Conservation (phyloP, 2,888 invertebrate species). For the Luperina testacea region DNA sequence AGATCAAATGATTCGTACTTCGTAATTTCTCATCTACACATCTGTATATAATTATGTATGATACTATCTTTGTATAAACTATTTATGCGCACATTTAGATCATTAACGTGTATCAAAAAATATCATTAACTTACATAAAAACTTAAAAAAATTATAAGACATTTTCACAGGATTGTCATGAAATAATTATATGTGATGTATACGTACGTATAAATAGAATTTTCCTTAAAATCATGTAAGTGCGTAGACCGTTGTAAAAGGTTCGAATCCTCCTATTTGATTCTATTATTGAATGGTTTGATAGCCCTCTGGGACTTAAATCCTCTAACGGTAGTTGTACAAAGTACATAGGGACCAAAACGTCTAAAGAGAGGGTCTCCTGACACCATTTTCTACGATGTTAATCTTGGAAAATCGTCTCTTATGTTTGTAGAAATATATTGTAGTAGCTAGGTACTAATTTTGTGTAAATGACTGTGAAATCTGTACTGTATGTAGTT, state of each 20-base stretch:
- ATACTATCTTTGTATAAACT: background rate
- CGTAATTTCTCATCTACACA: background rate
- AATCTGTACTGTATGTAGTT: slow-evolving; percentile 51
- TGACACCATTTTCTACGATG: slow-evolving; percentile 22
- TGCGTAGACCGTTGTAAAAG: background rate
- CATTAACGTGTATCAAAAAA: background rate
- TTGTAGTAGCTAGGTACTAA: slow-evolving; percentile 41
- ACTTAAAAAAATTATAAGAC: background rate
- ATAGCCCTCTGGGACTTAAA: slow-evolving; percentile 18
- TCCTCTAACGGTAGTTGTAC: slow-evolving; percentile 15
- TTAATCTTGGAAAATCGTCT: slow-evolving; percentile 22
- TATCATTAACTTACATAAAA: background rate
- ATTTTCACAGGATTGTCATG: slow-evolving; percentile 12
- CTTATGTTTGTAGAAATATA: slow-evolving; percentile 17
- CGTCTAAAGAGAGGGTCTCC: background rate
- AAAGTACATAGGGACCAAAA: slow-evolving; percentile 20
- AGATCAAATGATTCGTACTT: too few species aligned
- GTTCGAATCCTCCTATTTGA: background rate
- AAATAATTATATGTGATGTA: background rate
- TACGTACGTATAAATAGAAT: background rate
- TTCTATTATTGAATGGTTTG: slow-evolving; percentile 23
- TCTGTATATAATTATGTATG: slow-evolving; percentile 23
- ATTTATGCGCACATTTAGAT: background rate
- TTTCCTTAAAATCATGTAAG: slow-evolving; percentile 15
- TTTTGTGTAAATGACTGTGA: slow-evolving; percentile 53